Evolutionary conservation across 2,888 invertebrate genomes (phyloP).

Genomic region (Hartigia nigra): DNA sequence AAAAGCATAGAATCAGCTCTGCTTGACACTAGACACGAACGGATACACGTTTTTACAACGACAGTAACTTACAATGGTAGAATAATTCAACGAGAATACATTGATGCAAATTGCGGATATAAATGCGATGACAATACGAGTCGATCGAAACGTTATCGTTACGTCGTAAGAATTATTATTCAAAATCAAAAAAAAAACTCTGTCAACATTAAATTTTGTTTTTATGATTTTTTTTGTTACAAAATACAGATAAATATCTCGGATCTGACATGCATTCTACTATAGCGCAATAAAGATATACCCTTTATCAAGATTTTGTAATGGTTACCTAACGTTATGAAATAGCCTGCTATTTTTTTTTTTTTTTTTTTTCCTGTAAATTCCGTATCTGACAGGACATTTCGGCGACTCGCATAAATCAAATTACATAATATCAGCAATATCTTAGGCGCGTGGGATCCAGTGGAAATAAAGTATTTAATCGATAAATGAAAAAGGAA

Average conservation of each 20-base stretch:
- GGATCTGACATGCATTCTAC: not conserved
- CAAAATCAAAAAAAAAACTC: not conserved
- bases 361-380: not conserved
- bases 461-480: not conserved
- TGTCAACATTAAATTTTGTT: not conserved
- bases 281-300: not conserved
- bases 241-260: not conserved
- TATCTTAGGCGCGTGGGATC: conserved; percentile 16
- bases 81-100: conserved; percentile 36
- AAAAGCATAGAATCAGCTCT: conserved; percentile 57
- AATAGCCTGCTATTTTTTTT: not conserved
- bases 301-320: not conserved
- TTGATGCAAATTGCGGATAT: conserved; percentile 19
- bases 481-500: not conserved
- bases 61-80: conserved; percentile 52
- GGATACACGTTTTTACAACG: conserved; percentile 48
- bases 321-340: not conserved
- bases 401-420: conserved; percentile 4
- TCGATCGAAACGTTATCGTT: conserved; percentile 4
- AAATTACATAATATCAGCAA: conserved; percentile 18
- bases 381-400: not conserved
- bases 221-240: conserved; percentile 1
- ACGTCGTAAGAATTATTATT: conserved; percentile 3
- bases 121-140: conserved; percentile 17
- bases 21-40: conserved; percentile 58